Evolutionary conservation across 2,797 vertebrate genomes (phyloP).

Genomic region (Lagocephalus sceleratus): DNA sequence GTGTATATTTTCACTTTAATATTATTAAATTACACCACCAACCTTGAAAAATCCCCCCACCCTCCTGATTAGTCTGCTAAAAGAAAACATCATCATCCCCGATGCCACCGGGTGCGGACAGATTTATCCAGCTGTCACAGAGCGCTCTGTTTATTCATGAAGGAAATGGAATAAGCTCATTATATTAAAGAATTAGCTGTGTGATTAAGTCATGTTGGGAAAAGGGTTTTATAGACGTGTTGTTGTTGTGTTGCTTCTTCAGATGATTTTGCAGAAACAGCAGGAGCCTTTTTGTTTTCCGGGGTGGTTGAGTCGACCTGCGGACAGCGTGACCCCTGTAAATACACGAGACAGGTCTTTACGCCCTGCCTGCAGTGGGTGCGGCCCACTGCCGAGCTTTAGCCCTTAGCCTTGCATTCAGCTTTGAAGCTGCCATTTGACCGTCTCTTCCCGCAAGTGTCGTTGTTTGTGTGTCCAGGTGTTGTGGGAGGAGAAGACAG

Average conservation of each 20-base stretch:
- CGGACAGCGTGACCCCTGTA: neutral
- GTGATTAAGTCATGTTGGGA: constrained; percentile 38
- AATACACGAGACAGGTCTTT: neutral
- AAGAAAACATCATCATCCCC: too few relatives aligned
- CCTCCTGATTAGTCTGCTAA: too few relatives aligned
- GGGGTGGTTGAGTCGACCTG: neutral
- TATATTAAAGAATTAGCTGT: constrained; percentile 29
- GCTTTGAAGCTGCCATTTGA: constrained; percentile 54
- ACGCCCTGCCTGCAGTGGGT: constrained; percentile 15
- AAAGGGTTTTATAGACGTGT: constrained; percentile 23
- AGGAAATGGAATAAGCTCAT: constrained; percentile 30
- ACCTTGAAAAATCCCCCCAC: too few relatives aligned
- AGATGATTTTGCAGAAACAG: constrained; percentile 15
- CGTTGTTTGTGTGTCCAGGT: constrained; percentile 39
- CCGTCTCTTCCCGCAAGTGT: constrained; percentile 14
- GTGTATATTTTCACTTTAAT: too few relatives aligned
- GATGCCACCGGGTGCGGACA: too few relatives aligned
- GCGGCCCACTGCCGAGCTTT: neutral
- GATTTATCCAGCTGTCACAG: neutral
- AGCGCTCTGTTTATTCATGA: neutral
- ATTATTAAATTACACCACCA: too few relatives aligned
- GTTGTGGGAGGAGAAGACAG: constrained; percentile 51
- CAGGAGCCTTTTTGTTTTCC: constrained; percentile 8
- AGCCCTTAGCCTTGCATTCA: neutral
- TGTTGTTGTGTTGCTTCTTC: constrained; percentile 18